Percentiles rank a stretch among this genome's conserved stretches.
phyloP scores from a whole-genome alignment of 2,888 invertebrate genomes.

The Troilus luridus region DNA sequence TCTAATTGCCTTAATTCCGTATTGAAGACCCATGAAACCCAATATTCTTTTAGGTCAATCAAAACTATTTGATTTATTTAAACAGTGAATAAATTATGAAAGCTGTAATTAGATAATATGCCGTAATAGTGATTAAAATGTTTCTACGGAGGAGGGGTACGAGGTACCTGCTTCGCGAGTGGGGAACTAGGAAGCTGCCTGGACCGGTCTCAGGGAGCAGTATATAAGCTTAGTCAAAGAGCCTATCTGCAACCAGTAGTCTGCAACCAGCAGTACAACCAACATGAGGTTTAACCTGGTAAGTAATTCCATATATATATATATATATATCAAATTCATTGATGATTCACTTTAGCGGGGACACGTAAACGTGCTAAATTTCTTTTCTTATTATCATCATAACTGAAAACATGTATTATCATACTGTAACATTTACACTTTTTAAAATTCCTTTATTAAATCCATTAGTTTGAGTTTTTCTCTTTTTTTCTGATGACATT shows the following conservation, averaged over 20 bases:
- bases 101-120: background rate
- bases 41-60: background rate
- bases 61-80: background rate
- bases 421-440: no score
- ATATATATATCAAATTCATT: no score
- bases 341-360: no score
- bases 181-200: conserved; percentile 41
- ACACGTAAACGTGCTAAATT: no score
- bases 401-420: no score
- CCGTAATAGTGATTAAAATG: background rate
- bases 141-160: background rate
- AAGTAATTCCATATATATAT: background rate
- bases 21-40: background rate
- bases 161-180: conserved; percentile 18
- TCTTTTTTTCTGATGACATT: no score
- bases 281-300: conserved; percentile 14
- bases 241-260: background rate
- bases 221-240: conserved; percentile 20
- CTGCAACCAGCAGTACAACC: conserved; percentile 22
- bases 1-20: no score
- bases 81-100: background rate
- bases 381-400: no score
- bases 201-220: background rate
- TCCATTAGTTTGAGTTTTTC: no score
- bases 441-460: no score